Percentiles rank a stretch among this genome's conserved stretches.
Conservation (phyloP, 2,797 vertebrate genomes). For the Novumbra hubbsi region DNA sequence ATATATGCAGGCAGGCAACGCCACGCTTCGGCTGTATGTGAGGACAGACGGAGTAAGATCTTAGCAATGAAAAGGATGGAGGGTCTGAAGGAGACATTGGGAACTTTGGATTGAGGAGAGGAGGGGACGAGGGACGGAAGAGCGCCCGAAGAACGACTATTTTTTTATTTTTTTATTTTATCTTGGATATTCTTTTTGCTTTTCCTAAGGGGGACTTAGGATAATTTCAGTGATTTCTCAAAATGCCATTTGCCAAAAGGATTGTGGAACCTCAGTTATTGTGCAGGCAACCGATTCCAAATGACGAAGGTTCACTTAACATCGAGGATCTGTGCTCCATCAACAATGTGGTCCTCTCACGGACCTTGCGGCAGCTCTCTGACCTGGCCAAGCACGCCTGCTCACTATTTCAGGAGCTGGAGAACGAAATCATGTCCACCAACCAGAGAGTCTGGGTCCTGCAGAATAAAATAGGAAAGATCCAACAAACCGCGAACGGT, state of each 20-base stretch:
- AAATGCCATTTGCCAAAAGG: constrained; percentile 96
- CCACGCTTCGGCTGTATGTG: constrained; percentile 49
- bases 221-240: constrained; percentile 51
- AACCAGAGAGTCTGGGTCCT: constrained; percentile 90
- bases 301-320: constrained; percentile 77
- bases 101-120: constrained; percentile 80
- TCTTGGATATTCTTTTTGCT: constrained; percentile 70
- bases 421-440: constrained; percentile 88
- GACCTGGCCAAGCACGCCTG: constrained; percentile 95
- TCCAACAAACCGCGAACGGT: constrained; percentile 84
- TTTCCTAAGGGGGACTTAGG: constrained; percentile 63
- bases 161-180: constrained; percentile 55
- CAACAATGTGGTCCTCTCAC: constrained; percentile 91
- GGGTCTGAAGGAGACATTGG: constrained; percentile 75
- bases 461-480: constrained; percentile 89
- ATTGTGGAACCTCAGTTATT: constrained; percentile 94
- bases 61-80: constrained; percentile 73
- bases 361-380: constrained; percentile 95
- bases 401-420: constrained; percentile 95
- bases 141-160: constrained; percentile 62
- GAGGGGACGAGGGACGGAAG: constrained; percentile 28
- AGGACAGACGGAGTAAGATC: constrained; percentile 37
- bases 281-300: constrained; percentile 83
- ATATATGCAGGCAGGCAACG: constrained; percentile 55
- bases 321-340: constrained; percentile 90